Evolutionary conservation across 2,888 invertebrate genomes (phyloP).

Genomic region (Epinotia ramella): DNA sequence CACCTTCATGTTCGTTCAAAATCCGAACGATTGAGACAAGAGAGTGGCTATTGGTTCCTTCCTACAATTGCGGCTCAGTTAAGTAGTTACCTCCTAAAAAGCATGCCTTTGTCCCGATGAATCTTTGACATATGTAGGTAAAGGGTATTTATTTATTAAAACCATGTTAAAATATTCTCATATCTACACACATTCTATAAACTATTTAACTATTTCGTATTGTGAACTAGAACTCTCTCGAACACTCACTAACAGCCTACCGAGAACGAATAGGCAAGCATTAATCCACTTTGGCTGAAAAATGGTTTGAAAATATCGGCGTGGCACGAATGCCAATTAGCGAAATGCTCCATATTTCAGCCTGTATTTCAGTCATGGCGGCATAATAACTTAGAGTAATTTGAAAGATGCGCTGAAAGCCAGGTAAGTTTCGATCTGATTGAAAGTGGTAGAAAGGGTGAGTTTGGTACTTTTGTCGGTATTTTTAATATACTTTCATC

Average conservation of each 20-base stretch:
- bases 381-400: slow-evolving; percentile 33
- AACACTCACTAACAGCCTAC: slow-evolving; percentile 23
- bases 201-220: not conserved
- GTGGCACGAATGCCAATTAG: slow-evolving; percentile 54
- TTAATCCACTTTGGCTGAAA: slow-evolving; percentile 48
- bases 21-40: too few species aligned
- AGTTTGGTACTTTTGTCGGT: not conserved
- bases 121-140: too few species aligned
- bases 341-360: slow-evolving; percentile 56
- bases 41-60: too few species aligned
- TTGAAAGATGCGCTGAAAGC: slow-evolving; percentile 32
- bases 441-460: not conserved
- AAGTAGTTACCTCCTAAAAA: too few species aligned
- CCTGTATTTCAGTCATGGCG: slow-evolving; percentile 8
- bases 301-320: slow-evolving; percentile 47
- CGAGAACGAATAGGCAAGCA: slow-evolving; percentile 45
- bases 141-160: too few species aligned
- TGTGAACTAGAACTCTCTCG: slow-evolving; percentile 10
- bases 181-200: too few species aligned
- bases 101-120: too few species aligned
- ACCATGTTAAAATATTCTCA: too few species aligned
- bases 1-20: too few species aligned
- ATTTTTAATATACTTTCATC: not conserved
- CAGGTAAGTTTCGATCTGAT: slow-evolving; percentile 6
- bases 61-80: too few species aligned